phyloP scores from a whole-genome alignment of 2,888 invertebrate genomes.

The Nymphalis polychloros region DNA sequence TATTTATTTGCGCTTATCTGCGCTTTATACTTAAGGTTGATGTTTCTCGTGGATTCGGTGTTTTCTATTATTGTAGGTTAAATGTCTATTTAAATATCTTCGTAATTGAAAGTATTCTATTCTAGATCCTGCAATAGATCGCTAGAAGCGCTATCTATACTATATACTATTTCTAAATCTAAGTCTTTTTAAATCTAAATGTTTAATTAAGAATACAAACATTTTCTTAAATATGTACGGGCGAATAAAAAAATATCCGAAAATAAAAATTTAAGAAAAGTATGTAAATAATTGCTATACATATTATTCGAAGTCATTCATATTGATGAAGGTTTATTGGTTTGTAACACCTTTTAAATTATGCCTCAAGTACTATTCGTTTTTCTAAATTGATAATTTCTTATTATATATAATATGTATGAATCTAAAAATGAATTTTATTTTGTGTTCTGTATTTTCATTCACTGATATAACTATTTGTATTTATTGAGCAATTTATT shows the following conservation, averaged over 20 bases:
- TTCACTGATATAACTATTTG: too few species aligned
- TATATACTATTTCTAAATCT: constrained; percentile 16
- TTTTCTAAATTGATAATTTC: not conserved
- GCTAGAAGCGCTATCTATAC: constrained; percentile 38
- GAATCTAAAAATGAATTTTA: too few species aligned
- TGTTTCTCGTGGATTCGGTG: constrained; percentile 31
- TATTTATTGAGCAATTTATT: too few species aligned
- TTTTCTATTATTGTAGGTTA: constrained; percentile 36
- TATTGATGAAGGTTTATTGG: too few species aligned
- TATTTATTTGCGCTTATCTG: constrained; percentile 37
- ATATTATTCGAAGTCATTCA: not conserved
- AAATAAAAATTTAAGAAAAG: not conserved
- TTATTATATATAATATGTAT: too few species aligned
- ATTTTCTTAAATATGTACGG: not conserved
- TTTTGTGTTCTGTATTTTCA: too few species aligned
- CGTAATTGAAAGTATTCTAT: constrained; percentile 22
- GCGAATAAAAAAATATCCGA: not conserved
- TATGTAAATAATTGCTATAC: too few species aligned
- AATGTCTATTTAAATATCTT: constrained; percentile 29
- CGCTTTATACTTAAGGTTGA: constrained; percentile 38
- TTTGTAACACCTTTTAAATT: too few species aligned
- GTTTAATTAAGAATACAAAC: not conserved
- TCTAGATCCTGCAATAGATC: constrained; percentile 37
- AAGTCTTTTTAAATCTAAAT: constrained; percentile 13
- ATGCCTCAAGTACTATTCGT: not conserved